Evolutionary conservation across 2,113 vertebrate genomes (phyloP), one percentile per base, ranked within the genome.

Genomic region (Apteryx mantelli): DNA sequence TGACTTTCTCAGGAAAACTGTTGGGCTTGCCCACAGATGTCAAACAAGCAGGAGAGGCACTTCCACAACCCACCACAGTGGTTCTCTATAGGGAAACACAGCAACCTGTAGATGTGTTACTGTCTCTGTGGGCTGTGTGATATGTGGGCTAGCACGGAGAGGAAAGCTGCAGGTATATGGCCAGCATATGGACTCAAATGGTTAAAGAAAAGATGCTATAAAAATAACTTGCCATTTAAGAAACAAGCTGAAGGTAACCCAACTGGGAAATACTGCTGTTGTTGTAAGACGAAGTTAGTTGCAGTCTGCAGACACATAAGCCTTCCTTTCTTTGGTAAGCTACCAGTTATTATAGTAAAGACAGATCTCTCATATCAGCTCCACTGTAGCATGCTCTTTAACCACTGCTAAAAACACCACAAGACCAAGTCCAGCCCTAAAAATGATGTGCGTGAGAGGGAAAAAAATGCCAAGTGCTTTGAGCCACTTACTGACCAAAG

Each of bases 81-180:
- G 74, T 38, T 91, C 65, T 88, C 8, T 40, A 13, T 25, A 56
- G 75, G 85, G 90, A 91, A 85, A 64, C 11, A 36, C 1, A 66
- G 46, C 0, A 3, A 11, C 1, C 9, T 10, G 50, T 8, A 26
- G 52, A 4, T 44, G 65, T 0, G 2, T 34, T 34, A 32, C 56
- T 19, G 30, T 0, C 1, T 80, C 68, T 25, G 75, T 86, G 86
- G 80, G 80, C 73, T 92, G 76, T 2, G 24, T 36, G 71, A 53
- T 38, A 55, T 0, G 8, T 66, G 74, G 65, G 55, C 50, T 75
- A 71, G 61, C 64, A 24, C 1, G 0, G 52, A 34, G 30, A 65
- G 61, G 65, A 82, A 90, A 91, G 71, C 1, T 2, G 66, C 28
- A 86, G 71, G n/a, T 30, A 48, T 38, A 3, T 1, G 80, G 82